A percentile compares a stretch with the other conserved stretches of the same genome.
Conservation (phyloP, 2,888 invertebrate genomes). For the Oligia strigilis region DNA sequence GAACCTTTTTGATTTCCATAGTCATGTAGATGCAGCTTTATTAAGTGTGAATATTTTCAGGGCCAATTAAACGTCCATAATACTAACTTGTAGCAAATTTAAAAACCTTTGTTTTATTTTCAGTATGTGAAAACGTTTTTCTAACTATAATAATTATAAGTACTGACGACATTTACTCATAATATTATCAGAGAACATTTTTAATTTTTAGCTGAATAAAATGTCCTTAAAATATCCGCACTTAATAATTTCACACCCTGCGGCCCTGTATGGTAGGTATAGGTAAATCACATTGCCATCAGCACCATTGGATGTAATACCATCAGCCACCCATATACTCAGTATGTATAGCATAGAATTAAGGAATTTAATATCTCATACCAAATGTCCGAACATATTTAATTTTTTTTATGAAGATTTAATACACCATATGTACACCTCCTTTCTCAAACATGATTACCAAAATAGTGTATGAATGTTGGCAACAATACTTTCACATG, state of each 20-base stretch:
- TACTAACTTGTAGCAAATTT: background rate
- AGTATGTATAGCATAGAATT: constrained; percentile 7
- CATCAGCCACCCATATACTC: background rate
- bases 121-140: background rate
- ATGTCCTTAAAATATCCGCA: background rate
- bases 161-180: background rate
- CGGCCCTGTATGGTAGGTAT: background rate
- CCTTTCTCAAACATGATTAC: constrained; percentile 1
- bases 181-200: background rate
- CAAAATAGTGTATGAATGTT: constrained; percentile 14
- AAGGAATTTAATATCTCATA: constrained; percentile 4
- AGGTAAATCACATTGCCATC: background rate
- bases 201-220: background rate
- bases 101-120: background rate
- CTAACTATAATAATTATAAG: background rate
- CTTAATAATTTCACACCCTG: background rate
- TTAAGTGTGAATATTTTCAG: constrained; percentile 11
- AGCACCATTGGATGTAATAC: background rate
- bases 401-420: background rate
- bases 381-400: constrained; percentile 1
- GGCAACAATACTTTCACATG: constrained; percentile 25
- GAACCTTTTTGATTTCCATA: background rate
- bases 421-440: background rate
- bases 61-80: background rate
- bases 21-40: background rate